Evolutionary conservation across 2,888 invertebrate species (phyloP).

Genomic region (Coleophora deauratella): DNA sequence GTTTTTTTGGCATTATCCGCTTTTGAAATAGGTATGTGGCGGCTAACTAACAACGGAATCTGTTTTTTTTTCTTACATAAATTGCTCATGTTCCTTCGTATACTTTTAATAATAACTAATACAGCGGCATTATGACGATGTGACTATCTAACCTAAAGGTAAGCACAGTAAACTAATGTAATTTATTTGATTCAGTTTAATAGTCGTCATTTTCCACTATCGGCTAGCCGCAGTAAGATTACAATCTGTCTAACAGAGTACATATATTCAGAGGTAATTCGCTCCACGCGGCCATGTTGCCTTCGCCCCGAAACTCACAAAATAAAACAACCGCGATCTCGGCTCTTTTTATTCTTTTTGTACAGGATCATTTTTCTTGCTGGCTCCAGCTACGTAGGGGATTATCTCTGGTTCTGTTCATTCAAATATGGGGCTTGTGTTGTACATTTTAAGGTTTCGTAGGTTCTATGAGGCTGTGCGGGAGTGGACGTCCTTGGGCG

Average conservation of each 20-base stretch:
- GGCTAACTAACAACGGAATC: no score
- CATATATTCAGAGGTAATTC: conserved; percentile 53
- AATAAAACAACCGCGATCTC: conserved; percentile 66
- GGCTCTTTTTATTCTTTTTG: conserved; percentile 64
- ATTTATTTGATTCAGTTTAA: no score
- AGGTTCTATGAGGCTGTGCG: conserved; percentile 32
- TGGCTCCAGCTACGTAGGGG: conserved; percentile 33
- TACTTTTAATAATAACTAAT: no score
- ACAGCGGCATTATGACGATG: no score
- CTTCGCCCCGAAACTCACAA: conserved; percentile 50
- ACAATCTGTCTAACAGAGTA: conserved; percentile 29
- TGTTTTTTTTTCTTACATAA: no score
- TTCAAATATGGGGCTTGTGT: conserved; percentile 31
- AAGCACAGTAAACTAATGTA: no score
- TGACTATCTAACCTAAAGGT: no score
- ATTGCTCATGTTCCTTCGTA: no score
- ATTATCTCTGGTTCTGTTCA: conserved; percentile 32
- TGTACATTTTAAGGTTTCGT: conserved; percentile 30
- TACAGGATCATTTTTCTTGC: conserved; percentile 74
- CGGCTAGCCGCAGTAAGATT: no score
- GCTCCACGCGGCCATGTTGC: conserved; percentile 67
- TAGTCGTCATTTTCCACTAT: no score
- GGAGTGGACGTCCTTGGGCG: conserved; percentile 72
- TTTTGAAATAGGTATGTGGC: no score
- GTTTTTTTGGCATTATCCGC: conserved; percentile 6